Percentiles rank a stretch among this genome's conserved stretches.
Conservation (phyloP, 2,113 vertebrate genomes). For the Cyanistes caeruleus region DNA sequence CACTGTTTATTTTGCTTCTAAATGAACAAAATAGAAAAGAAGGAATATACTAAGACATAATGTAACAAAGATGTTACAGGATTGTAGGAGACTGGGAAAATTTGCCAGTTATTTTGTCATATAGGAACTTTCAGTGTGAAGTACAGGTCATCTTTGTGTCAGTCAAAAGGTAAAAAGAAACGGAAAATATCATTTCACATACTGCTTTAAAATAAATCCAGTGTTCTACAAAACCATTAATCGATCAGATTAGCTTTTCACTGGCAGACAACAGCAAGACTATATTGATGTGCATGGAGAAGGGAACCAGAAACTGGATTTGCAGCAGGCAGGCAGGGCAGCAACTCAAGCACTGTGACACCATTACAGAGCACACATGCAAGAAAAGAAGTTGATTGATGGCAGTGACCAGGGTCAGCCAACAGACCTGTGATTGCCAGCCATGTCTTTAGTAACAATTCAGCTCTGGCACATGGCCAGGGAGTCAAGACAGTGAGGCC, state of each 20-base stretch:
- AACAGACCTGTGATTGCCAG: neutral
- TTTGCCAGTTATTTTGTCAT: neutral
- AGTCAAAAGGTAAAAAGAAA: neutral
- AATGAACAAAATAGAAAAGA: neutral
- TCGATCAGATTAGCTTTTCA: neutral
- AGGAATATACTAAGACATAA: neutral
- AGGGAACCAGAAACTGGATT: neutral
- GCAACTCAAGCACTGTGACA: neutral
- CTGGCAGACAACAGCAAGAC: neutral
- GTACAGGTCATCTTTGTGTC: neutral
- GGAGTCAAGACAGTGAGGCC: neutral
- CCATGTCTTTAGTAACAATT: rapidly evolving
- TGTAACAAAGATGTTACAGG: neutral
- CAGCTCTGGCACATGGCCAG: neutral
- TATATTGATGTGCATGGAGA: neutral
- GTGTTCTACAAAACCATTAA: neutral
- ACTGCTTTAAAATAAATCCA: neutral
- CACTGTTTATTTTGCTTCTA: neutral
- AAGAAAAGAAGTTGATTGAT: neutral
- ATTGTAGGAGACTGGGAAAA: neutral
- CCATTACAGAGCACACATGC: neutral
- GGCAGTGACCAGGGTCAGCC: neutral
- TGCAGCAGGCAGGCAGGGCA: neutral
- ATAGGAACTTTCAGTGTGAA: neutral
- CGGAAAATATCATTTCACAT: neutral